These are phyloP conservation scores for Pogoniulus pusillus DNA, from an alignment of 2,797 vertebrate genomes.

Conservation along the genomic window DNA sequence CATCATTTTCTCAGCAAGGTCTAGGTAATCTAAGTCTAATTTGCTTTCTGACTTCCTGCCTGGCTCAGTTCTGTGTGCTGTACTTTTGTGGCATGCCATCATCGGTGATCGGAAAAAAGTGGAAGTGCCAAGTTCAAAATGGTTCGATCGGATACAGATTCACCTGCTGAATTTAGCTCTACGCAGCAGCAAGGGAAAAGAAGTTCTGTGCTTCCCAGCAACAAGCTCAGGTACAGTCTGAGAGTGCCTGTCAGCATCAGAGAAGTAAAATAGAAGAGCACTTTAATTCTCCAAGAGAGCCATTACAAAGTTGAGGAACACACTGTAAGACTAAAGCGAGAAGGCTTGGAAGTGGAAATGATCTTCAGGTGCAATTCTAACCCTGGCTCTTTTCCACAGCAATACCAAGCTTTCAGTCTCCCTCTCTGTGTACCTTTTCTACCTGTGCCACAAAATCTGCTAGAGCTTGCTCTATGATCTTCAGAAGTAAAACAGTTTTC, in stretches of 20 bases:
- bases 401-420: not conserved
- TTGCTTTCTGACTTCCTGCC: constrained; percentile 6
- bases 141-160: constrained; percentile 32
- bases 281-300: constrained; percentile 4
- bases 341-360: constrained; percentile 19
- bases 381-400: constrained; percentile 8
- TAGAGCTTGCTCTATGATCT: constrained; percentile 15
- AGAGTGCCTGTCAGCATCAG: constrained; percentile 23
- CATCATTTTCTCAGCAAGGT: not conserved
- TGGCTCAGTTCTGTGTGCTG: not conserved
- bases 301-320: constrained; percentile 23
- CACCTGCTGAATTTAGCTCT: constrained; percentile 53
- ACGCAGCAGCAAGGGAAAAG: constrained; percentile 56
- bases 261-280: constrained; percentile 21
- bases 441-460: not conserved
- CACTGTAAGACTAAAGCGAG: constrained; percentile 11
- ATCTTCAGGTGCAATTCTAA: constrained; percentile 35
- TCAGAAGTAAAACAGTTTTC: constrained; percentile 21
- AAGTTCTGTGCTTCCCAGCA: not conserved
- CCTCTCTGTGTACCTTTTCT: constrained; percentile 11
- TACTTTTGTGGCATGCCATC: not conserved
- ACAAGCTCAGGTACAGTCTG: not conserved
- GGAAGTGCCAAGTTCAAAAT: constrained; percentile 17
- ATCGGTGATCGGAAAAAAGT: not conserved
- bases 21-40: not conserved